These are phyloP conservation scores for Diprion similis DNA, from an alignment of 1,140 invertebrate species.

Conservation along the genomic window DNA sequence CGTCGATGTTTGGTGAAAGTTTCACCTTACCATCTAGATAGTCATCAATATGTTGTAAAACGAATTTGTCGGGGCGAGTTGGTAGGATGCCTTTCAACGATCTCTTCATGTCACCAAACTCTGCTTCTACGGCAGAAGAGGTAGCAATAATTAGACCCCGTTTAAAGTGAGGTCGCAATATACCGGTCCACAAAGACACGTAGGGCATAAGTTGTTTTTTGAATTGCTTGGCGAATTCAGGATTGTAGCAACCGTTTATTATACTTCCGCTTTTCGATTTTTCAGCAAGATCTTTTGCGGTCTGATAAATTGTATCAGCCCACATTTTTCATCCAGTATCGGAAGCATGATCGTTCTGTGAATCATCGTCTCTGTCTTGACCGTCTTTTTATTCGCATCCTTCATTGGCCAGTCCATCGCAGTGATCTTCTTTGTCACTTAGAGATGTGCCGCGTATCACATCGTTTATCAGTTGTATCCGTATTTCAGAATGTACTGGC, in stretches of 20 bases:
- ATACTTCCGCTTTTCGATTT: neutral
- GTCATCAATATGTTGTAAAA: conserved; percentile 17
- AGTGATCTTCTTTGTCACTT: conserved; percentile 5
- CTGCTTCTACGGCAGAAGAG: conserved; percentile 26
- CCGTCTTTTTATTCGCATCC: neutral
- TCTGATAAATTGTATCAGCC: neutral
- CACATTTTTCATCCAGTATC: neutral
- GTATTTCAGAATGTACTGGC: conserved; percentile 17
- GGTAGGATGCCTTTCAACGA: conserved; percentile 20
- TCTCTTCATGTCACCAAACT: conserved; percentile 23
- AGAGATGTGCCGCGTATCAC: conserved; percentile 21
- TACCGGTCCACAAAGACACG: conserved; percentile 24
- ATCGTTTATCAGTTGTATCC: conserved; percentile 18
- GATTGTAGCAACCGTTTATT: conserved; percentile 24
- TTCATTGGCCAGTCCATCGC: neutral
- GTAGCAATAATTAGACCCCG: conserved; percentile 17
- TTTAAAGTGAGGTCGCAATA: conserved; percentile 23
- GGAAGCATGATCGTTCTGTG: neutral
- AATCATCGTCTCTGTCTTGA: neutral
- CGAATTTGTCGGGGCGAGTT: conserved; percentile 19
- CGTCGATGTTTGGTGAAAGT: neutral
- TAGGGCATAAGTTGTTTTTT: conserved; percentile 20
- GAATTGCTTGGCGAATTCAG: conserved; percentile 17
- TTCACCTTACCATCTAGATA: neutral
- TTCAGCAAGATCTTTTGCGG: neutral